phyloP scores from a whole-genome alignment of 2,888 invertebrate species.

The Teleiodes luculella region DNA sequence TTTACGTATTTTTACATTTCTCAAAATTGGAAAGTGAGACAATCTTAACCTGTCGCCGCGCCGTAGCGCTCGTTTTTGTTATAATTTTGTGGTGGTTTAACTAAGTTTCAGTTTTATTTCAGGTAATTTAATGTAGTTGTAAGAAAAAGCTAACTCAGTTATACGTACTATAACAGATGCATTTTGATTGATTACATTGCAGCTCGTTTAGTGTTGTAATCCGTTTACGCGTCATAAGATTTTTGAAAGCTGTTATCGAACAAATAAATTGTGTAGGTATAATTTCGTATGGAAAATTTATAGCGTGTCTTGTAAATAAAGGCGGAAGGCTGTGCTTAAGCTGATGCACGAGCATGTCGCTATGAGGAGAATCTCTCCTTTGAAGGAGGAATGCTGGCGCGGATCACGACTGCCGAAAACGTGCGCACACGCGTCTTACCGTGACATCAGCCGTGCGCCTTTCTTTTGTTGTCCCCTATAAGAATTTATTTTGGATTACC shows the following conservation, averaged over 20 bases:
- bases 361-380: slow-evolving; percentile 58
- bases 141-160: background rate
- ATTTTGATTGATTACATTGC: background rate
- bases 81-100: slow-evolving; percentile 28
- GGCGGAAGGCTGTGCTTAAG: slow-evolving; percentile 49
- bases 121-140: background rate
- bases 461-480: slow-evolving; percentile 8
- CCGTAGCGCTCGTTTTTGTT: slow-evolving; percentile 12
- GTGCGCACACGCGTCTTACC: slow-evolving; percentile 54
- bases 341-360: slow-evolving; percentile 58
- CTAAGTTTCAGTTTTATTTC: slow-evolving; percentile 39
- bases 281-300: background rate
- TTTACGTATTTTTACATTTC: slow-evolving; percentile 43
- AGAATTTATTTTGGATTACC: slow-evolving; percentile 25
- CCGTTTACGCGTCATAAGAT: slow-evolving; percentile 11
- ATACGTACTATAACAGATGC: too few species aligned
- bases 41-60: slow-evolving; percentile 17
- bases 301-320: slow-evolving; percentile 41
- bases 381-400: slow-evolving; percentile 27
- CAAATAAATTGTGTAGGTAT: background rate
- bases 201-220: slow-evolving; percentile 25
- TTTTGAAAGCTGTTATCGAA: background rate
- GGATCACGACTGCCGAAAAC: slow-evolving; percentile 49
- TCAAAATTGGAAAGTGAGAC: slow-evolving; percentile 55
- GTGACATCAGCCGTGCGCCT: slow-evolving; percentile 26